Percentiles rank a stretch among this genome's conserved stretches.
phyloP scores from a whole-genome alignment of 2,797 vertebrate species.

The Manis pentadactyla region DNA sequence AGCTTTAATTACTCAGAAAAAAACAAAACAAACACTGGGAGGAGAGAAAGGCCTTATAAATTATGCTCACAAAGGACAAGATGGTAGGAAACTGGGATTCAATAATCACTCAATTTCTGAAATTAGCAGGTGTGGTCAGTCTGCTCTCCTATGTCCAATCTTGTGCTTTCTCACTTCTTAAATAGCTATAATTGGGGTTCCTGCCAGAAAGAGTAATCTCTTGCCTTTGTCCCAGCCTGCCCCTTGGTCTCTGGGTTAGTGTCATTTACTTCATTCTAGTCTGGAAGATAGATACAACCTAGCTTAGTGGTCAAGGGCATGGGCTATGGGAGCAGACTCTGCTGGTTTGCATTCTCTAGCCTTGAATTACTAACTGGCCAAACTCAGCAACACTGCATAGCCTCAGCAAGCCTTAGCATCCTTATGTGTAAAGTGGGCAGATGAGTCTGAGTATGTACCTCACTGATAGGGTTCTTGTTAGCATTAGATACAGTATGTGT shows the following conservation, averaged over 20 bases:
- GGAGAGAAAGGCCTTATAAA: not conserved
- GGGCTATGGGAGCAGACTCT: not conserved
- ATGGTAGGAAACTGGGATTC: not conserved
- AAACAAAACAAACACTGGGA: not conserved
- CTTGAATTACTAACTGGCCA: not conserved
- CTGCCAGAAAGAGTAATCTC: not conserved
- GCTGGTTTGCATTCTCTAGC: not conserved
- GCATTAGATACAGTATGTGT: not conserved
- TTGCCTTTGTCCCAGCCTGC: constrained; percentile 7
- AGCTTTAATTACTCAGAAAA: not conserved
- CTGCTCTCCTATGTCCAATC: not conserved
- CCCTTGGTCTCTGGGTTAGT: not conserved
- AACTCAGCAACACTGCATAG: not conserved
- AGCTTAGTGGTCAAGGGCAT: not conserved
- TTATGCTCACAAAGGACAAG: not conserved
- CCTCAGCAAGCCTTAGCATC: not conserved
- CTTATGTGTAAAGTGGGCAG: not conserved
- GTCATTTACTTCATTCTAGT: not conserved
- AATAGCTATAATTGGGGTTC: not conserved
- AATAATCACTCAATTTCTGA: constrained; percentile 22
- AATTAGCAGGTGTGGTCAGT: constrained; percentile 28
- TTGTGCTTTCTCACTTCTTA: constrained; percentile 7
- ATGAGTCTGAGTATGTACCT: not conserved
- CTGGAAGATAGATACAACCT: not conserved
- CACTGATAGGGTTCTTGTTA: not conserved